Percentiles rank a stretch among this genome's conserved stretches.
Conservation (phyloP, 2,888 invertebrate species). For the Dyspetes luteomarginatus region DNA sequence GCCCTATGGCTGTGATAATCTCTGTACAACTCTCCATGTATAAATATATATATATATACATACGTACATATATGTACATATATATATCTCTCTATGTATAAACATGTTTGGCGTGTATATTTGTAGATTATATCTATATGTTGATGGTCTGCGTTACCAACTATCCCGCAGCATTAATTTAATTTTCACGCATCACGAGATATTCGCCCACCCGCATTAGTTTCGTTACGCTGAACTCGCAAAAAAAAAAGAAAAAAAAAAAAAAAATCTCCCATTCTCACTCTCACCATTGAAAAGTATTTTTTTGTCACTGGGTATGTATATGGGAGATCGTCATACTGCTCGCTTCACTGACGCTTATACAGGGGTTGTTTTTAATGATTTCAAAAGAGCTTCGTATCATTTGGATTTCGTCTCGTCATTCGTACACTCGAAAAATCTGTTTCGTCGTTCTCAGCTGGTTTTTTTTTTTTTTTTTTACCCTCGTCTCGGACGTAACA, state of each 20-base stretch:
- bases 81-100: too few relatives aligned
- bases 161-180: slow-evolving; percentile 75
- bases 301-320: slow-evolving; percentile 45
- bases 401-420: not conserved
- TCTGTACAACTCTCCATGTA: too few relatives aligned
- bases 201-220: slow-evolving; percentile 58
- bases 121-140: not conserved
- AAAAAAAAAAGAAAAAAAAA: slow-evolving; percentile 14
- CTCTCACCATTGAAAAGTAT: slow-evolving; percentile 25
- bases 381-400: slow-evolving; percentile 36
- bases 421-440: slow-evolving; percentile 12
- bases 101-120: too few relatives aligned
- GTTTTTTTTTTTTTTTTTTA: not conserved
- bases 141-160: not conserved
- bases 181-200: slow-evolving; percentile 73
- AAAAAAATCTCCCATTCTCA: slow-evolving; percentile 1
- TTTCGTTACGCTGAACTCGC: slow-evolving; percentile 53
- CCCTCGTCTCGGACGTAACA: slow-evolving; percentile 17
- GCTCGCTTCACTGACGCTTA: slow-evolving; percentile 9
- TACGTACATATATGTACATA: too few relatives aligned
- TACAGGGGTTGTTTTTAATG: slow-evolving; percentile 6
- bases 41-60: too few relatives aligned
- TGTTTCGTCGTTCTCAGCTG: not conserved
- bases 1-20: too few relatives aligned
- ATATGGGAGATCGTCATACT: slow-evolving; percentile 18